A percentile compares a stretch with the other conserved stretches of the same genome.
These are phyloP conservation scores for Chamaea fasciata DNA, from an alignment of 2,113 vertebrate genomes.

Conservation along the genomic window DNA sequence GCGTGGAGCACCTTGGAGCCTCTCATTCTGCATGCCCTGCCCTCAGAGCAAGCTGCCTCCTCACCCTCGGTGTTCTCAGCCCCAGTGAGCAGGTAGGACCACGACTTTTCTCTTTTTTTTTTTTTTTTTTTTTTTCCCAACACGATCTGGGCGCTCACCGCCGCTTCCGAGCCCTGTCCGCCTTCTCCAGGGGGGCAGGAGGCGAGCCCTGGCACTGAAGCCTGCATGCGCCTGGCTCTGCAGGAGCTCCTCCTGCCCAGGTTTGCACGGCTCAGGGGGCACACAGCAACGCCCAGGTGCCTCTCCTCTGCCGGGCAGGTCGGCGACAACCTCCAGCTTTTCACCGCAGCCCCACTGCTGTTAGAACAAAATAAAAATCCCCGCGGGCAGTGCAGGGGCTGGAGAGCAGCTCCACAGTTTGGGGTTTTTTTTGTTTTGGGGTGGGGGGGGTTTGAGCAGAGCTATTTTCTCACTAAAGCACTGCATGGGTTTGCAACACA, in stretches of 20 bases:
- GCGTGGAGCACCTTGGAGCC: neutral
- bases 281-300: accelerated
- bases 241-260: neutral
- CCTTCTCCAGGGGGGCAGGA: neutral
- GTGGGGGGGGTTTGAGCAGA: neutral
- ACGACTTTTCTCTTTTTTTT: neutral
- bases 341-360: neutral
- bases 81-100: neutral
- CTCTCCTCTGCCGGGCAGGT: neutral
- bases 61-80: neutral
- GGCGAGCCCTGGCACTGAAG: neutral
- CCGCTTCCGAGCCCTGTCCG: neutral
- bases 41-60: neutral
- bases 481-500: neutral
- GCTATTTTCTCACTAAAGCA: neutral
- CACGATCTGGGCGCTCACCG: accelerated
- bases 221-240: neutral
- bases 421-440: too few species aligned
- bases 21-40: accelerated
- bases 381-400: accelerated
- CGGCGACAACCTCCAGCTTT: neutral
- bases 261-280: neutral
- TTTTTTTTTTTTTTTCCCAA: neutral
- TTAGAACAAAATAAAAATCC: too few species aligned
- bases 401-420: neutral